Conservation (phyloP, 1,140 invertebrate genomes). For the Ceratitis capitata region DNA sequence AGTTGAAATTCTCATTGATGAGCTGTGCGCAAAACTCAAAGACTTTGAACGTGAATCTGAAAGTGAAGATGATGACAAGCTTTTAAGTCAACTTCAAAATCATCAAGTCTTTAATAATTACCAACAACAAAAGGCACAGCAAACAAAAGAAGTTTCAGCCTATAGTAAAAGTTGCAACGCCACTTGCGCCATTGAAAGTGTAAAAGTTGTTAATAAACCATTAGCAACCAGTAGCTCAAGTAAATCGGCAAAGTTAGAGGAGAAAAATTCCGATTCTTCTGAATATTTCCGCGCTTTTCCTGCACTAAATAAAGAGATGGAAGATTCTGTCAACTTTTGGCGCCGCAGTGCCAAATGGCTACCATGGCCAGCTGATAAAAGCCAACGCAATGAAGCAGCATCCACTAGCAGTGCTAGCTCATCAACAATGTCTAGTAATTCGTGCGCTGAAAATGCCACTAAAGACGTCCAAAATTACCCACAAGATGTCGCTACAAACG, state of each 20-base stretch:
- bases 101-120: too few species aligned
- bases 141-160: background rate
- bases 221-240: background rate
- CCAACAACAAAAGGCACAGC: slow-evolving; percentile 26
- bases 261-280: too few species aligned
- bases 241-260: background rate
- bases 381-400: background rate
- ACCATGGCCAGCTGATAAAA: slow-evolving; percentile 46
- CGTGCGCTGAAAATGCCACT: background rate
- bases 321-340: slow-evolving; percentile 40
- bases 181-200: background rate
- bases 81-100: slow-evolving; percentile 26
- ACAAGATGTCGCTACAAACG: background rate
- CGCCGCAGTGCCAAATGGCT: slow-evolving; percentile 44
- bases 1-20: slow-evolving; percentile 68
- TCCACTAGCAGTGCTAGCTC: slow-evolving; percentile 39
- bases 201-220: background rate
- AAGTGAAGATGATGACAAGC: slow-evolving; percentile 39
- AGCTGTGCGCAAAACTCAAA: slow-evolving; percentile 67
- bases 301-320: slow-evolving; percentile 47
- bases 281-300: slow-evolving; percentile 49
- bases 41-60: slow-evolving; percentile 60
- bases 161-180: slow-evolving; percentile 16
- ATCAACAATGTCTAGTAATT: slow-evolving; percentile 26
- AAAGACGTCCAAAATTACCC: too few species aligned